phyloP scores from a whole-genome alignment of 64 coral and sea anemone genomes.

The Montipora sp. region DNA sequence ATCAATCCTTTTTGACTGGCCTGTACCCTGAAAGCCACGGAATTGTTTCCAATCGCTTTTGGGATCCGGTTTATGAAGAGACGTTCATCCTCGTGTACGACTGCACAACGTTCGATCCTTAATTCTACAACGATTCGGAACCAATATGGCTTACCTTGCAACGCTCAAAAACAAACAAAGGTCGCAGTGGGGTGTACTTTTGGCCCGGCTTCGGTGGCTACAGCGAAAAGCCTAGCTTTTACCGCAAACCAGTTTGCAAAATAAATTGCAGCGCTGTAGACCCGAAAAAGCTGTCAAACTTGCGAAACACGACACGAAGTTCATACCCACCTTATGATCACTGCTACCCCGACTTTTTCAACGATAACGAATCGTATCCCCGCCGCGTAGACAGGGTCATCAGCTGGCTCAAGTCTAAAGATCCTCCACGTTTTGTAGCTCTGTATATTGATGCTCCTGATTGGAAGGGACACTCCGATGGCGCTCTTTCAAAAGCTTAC shows the following conservation, averaged over 20 bases:
- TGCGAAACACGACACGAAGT: constrained; percentile 3
- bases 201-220: constrained; percentile 70
- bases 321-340: constrained; percentile 25
- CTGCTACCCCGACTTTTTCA: constrained; percentile 58
- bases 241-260: constrained; percentile 37
- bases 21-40: constrained; percentile 72
- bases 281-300: neutral
- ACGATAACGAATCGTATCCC: constrained; percentile 40
- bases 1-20: constrained; percentile 44
- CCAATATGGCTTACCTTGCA: constrained; percentile 67
- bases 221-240: constrained; percentile 55
- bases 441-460: constrained; percentile 72
- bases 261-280: constrained; percentile 45
- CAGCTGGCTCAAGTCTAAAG: constrained; percentile 61
- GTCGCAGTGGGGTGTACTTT: constrained; percentile 73
- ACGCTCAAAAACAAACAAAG: constrained; percentile 33
- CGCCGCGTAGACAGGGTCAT: constrained; percentile 62
- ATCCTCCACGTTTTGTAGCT: constrained; percentile 71
- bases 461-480: constrained; percentile 54
- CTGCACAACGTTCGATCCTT: constrained; percentile 58
- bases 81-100: constrained; percentile 40
- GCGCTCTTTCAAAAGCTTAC: constrained; percentile 35
- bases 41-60: constrained; percentile 56
- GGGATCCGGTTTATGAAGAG: constrained; percentile 73
- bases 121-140: constrained; percentile 72